A percentile compares a stretch with the other conserved stretches of the same genome.
phyloP scores from a whole-genome alignment of 2,113 vertebrate species.

The Panthera uncia region DNA sequence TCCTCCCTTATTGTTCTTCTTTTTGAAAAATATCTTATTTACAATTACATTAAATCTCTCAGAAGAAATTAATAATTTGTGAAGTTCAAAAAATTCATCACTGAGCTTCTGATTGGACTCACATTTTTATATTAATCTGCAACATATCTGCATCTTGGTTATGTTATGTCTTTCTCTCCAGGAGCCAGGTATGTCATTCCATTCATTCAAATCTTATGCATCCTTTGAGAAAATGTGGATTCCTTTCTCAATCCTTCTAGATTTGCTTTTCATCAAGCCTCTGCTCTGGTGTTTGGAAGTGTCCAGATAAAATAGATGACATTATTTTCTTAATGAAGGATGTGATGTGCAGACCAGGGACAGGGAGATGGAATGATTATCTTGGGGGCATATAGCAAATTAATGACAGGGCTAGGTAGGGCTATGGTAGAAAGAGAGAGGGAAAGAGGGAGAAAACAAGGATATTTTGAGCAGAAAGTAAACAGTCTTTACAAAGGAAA shows the following conservation, averaged over 20 bases:
- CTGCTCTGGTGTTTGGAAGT: background rate
- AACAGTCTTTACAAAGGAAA: background rate
- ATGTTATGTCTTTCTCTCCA: background rate
- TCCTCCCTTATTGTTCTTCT: background rate
- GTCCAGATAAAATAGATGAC: background rate
- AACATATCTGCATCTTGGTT: background rate
- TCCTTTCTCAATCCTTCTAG: background rate
- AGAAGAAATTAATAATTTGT: conserved; percentile 30
- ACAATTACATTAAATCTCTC: background rate
- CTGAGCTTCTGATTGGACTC: background rate
- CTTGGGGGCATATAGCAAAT: background rate
- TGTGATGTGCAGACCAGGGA: background rate
- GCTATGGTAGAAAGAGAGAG: background rate
- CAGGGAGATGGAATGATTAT: background rate
- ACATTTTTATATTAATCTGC: conserved; percentile 5
- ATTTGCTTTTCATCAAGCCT: background rate
- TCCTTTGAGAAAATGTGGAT: background rate
- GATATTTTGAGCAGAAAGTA: background rate
- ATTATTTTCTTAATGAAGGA: conserved; percentile 20
- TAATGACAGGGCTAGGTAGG: background rate
- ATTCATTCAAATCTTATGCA: background rate
- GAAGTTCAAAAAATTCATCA: background rate
- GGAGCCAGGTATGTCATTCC: background rate
- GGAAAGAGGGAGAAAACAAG: background rate
- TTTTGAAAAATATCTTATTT: background rate